phyloP scores from a whole-genome alignment of 2,113 vertebrate species.

The Talpa occidentalis region DNA sequence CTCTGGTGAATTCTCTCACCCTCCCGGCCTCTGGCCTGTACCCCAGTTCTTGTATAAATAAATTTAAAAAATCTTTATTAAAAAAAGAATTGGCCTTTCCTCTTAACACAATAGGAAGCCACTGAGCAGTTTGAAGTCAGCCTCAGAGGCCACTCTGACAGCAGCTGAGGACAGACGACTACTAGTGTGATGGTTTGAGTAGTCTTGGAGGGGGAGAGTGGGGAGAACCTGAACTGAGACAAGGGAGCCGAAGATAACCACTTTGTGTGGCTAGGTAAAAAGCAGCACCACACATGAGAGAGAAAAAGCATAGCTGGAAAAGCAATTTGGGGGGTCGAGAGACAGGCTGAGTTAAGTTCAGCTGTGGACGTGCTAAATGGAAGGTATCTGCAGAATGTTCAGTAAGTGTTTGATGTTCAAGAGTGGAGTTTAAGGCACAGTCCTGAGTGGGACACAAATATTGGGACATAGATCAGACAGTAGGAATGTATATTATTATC shows the following conservation, averaged over 20 bases:
- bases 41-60: no score
- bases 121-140: not conserved
- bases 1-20: no score
- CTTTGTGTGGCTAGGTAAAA: not conserved
- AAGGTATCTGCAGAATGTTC: not conserved
- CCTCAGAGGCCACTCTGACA: not conserved
- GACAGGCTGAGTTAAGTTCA: not conserved
- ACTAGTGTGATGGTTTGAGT: not conserved
- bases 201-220: not conserved
- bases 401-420: not conserved
- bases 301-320: not conserved
- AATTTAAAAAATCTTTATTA: no score
- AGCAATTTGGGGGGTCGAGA: not conserved
- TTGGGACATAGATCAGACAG: not conserved
- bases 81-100: slow-evolving; percentile 24
- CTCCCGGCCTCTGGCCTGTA: no score
- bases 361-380: not conserved
- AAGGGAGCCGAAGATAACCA: not conserved
- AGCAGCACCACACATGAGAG: not conserved
- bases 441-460: not conserved
- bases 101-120: not conserved
- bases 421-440: not conserved
- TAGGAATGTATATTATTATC: not conserved
- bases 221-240: not conserved
- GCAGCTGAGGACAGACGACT: not conserved